Evolutionary conservation across 2,888 invertebrate species (phyloP).

Genomic region (Drosophila infuscata): DNA sequence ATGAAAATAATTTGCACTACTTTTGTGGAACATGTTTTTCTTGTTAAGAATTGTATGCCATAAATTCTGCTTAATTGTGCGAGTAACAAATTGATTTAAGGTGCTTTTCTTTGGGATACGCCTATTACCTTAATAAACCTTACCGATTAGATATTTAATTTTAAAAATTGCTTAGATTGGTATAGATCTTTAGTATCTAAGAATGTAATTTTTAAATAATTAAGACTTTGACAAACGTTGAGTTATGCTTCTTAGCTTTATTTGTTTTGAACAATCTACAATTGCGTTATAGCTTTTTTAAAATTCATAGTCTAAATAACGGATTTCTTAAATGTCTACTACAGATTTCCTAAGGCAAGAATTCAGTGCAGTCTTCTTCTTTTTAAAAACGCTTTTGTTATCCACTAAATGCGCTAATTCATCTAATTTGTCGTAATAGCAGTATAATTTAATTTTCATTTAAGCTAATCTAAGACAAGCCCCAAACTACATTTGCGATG

Average conservation of each 20-base stretch:
- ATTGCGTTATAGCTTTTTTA: background rate
- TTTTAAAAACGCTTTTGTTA: background rate
- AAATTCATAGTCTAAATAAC: background rate
- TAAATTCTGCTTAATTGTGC: background rate
- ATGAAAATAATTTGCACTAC: constrained; percentile 3
- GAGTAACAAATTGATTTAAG: background rate
- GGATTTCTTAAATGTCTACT: too few relatives aligned
- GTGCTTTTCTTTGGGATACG: background rate
- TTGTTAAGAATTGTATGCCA: background rate
- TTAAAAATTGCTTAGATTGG: background rate
- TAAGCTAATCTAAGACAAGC: constrained; percentile 8
- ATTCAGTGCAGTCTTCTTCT: background rate
- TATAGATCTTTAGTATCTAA: background rate
- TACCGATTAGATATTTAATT: background rate
- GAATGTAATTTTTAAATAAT: background rate
- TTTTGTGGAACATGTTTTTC: background rate
- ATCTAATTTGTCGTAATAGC: background rate
- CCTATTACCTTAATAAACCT: background rate
- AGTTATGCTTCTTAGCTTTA: background rate
- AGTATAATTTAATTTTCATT: constrained; percentile 1
- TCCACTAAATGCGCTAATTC: background rate
- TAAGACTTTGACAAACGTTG: background rate
- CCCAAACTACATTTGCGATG: background rate
- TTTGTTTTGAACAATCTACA: background rate
- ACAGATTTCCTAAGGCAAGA: background rate